Conservation (phyloP, 2,113 vertebrate genomes). For the Microtus pennsylvanicus region DNA sequence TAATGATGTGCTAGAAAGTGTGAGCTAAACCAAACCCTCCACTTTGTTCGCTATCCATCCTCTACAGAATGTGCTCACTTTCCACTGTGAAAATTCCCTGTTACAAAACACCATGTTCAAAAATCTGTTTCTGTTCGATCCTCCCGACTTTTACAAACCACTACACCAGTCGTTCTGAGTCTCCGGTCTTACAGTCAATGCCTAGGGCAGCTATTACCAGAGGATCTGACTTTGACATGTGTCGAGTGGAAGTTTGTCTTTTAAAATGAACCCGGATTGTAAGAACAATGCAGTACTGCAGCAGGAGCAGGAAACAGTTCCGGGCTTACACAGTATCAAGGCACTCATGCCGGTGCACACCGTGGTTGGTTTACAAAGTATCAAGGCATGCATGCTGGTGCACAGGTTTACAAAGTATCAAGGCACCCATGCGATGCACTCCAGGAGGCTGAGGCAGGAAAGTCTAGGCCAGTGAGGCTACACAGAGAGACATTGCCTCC, state of each 20-base stretch:
- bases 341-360: too few species aligned
- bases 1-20: not conserved
- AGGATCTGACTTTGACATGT: not conserved
- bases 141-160: not conserved
- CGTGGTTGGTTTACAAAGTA: too few species aligned
- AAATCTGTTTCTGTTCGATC: not conserved
- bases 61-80: not conserved
- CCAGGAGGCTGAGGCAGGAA: not conserved
- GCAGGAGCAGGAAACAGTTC: not conserved
- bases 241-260: not conserved
- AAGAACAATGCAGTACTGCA: not conserved
- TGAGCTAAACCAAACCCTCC: not conserved
- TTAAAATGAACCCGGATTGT: not conserved
- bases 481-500: not conserved
- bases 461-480: not conserved
- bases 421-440: not conserved
- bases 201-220: not conserved
- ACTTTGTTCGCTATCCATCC: not conserved
- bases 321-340: not conserved
- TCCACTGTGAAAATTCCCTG: conserved; percentile 9
- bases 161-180: too few species aligned
- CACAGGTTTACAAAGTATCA: too few species aligned
- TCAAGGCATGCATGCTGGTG: fast-evolving
- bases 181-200: not conserved
- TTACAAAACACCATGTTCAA: not conserved